Evolutionary conservation across 2,113 vertebrate species (phyloP).

Genomic region (Datnioides undecimradiatus): DNA sequence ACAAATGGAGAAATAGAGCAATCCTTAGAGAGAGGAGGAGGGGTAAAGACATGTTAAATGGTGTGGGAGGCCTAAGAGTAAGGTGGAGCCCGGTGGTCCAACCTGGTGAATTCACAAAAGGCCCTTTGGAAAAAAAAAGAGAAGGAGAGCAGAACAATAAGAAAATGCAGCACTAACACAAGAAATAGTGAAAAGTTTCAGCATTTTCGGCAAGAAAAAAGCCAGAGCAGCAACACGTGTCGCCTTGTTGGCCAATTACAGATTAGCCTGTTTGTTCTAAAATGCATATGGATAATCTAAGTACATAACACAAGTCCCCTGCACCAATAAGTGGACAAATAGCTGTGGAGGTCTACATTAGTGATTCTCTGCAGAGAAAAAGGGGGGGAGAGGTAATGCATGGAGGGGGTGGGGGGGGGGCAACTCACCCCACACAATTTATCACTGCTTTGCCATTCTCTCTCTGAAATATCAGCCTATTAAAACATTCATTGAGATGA

Average conservation of each 20-base stretch:
- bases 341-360: slow-evolving; percentile 47
- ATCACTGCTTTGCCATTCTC: slow-evolving; percentile 72
- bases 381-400: slow-evolving; percentile 18
- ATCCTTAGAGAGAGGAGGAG: slow-evolving; percentile 63
- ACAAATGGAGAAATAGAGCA: slow-evolving; percentile 66
- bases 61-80: slow-evolving; percentile 54
- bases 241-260: slow-evolving; percentile 15
- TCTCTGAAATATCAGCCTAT: slow-evolving; percentile 81
- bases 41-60: slow-evolving; percentile 70
- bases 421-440: slow-evolving; percentile 58
- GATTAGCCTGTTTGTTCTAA: slow-evolving; percentile 37
- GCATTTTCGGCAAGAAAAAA: background rate
- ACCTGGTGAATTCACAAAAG: slow-evolving; percentile 68
- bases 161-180: background rate
- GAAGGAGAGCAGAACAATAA: slow-evolving; percentile 4
- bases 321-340: slow-evolving; percentile 59
- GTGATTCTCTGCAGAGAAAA: slow-evolving; percentile 55
- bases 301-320: slow-evolving; percentile 12
- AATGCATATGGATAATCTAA: slow-evolving; percentile 49
- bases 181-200: background rate
- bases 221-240: background rate
- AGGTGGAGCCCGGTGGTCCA: slow-evolving; percentile 46
- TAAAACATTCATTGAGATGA: slow-evolving; percentile 83
- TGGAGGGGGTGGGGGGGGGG: too few species aligned
- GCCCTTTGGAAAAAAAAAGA: background rate